Base-by-base conservation (phyloP, 1,140 invertebrate genomes). In the Drosophila sucinea region DNA sequence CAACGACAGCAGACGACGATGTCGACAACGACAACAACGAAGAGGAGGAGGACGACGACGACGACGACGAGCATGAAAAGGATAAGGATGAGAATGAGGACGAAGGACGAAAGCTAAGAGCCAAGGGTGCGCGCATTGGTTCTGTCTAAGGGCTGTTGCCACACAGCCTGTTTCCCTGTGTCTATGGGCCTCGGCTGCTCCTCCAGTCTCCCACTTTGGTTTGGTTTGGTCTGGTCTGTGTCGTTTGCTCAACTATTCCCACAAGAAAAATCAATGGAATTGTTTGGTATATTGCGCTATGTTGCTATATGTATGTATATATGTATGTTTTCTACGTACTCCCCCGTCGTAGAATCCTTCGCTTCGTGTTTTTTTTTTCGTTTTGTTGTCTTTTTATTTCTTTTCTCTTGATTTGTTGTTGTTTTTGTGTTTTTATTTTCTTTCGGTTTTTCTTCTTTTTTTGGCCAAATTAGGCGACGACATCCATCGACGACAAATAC, bases 181-280 rank as follows among this genome's bases (percentile, higher is more conserved):
- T 83, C 75, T 74, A 79, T 72, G 68, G 75, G 55, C 58, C 81
- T 58, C 32, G 6, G 41, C 66, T 73, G 76, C 81, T 83, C 61
- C 60, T 67, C 70, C 25, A 51, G 44, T 51, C 44, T 51, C 23
- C 41, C 60, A 27, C 38, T 17, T 17, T 30, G 41, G 17, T 23
- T 61, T 8, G 27, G 61, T 44, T 6, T 65, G 63, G 44, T 25
- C 23, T 51, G 54, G 63, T 40, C n/a, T 55, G 51, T 63, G 60
- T 58, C 63, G 66, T 63, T 74, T 63, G 47, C 73, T 70, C 61
- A 77, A 70, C 61, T 73, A 87, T 89, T 87, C 83, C 83, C 83
- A 87, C 80, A 89, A 87, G 83, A 87, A 87, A 87, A 87, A 87
- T 87, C 83, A 87, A 87, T 87, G 83, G 84, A 87, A 89, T 87